Evolutionary conservation across 2,888 invertebrate species (phyloP), one percentile per base, ranked within the genome.

Genomic region (Drosophila incognita): DNA sequence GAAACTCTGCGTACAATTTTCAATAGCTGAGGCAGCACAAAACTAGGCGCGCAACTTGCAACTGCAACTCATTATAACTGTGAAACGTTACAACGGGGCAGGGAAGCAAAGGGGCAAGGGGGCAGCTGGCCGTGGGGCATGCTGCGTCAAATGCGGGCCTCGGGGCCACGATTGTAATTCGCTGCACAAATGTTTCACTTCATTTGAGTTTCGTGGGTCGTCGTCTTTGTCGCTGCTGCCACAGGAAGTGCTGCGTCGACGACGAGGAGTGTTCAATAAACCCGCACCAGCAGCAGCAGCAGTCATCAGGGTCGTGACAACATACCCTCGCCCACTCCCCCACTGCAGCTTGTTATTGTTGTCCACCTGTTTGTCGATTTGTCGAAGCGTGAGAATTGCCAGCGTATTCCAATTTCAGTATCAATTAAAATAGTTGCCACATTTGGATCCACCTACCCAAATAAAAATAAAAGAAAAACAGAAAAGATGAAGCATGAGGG

Each of bases 141-240:
- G 48, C 35, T 46, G 61, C 66, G 52, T 52, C 71, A 64, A 72
- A 78, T 80, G 80, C 82, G 74, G 89, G 87, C 72, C 79, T 38
- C 40, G 52, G 69, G 69, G 58, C 78, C 66, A 65, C 85, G 71
- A 77, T 87, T 87, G 89, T 88, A 78, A 87, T 90, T 88, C 90
- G 88, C 87, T 63, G 83, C 87, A 88, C 90, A 90, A 90, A 88
- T 88, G 87, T 80, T 87, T 90, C 82, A 86, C 88, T 90, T 90
- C 88, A 90, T 88, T 88, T 81, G 83, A 80, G 81, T 81, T 89
- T 87, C 83, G 83, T 87, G 84, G 81, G 63, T 84, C 72, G 78
- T 66, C 51, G 46, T 66, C 54, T 36, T 46, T 31, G 61, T 18
- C 49, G 57, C 35, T 62, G 84, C 52, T 66, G 65, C 65, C 66